phyloP scores from a whole-genome alignment of 1,140 invertebrate species.

The Lasioglossum albipes region DNA sequence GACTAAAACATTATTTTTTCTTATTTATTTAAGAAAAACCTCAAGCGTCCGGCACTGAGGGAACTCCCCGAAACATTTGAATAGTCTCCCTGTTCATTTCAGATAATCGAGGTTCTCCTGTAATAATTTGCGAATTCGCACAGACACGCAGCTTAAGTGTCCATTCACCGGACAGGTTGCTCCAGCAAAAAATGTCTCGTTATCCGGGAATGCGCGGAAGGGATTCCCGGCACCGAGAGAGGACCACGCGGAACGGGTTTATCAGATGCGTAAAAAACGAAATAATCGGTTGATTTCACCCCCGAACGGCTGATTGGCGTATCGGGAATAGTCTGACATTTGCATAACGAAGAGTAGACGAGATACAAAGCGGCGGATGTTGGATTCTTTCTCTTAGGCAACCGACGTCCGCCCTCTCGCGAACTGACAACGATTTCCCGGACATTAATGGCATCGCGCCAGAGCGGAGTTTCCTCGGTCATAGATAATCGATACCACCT shows the following conservation, averaged over 20 bases:
- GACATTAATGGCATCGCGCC: constrained; percentile 50
- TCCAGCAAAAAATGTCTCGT: not conserved
- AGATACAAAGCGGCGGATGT: constrained; percentile 24
- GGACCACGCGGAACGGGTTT: not conserved
- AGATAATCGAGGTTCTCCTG: too few species aligned
- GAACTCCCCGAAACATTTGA: too few species aligned
- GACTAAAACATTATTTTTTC: too few species aligned
- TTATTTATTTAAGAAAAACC: too few species aligned
- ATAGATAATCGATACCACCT: constrained; percentile 55
- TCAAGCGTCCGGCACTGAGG: too few species aligned
- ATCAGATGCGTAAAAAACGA: not conserved
- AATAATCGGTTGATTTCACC: not conserved
- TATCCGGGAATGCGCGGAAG: not conserved
- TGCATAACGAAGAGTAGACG: constrained; percentile 36
- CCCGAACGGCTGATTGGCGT: constrained; percentile 23
- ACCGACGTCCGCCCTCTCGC: constrained; percentile 2
- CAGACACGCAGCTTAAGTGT: too few species aligned
- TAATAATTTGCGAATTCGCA: too few species aligned
- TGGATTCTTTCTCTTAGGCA: not conserved
- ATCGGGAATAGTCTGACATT: constrained; percentile 34
- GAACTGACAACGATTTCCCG: constrained; percentile 46
- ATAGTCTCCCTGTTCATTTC: too few species aligned
- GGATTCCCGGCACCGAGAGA: not conserved
- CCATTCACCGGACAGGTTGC: too few species aligned
- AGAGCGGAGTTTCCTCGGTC: constrained; percentile 9